Evolutionary conservation across 1,140 invertebrate genomes (phyloP), one percentile per base, ranked within the genome.

Genomic region (Philopotamus ludificatus): DNA sequence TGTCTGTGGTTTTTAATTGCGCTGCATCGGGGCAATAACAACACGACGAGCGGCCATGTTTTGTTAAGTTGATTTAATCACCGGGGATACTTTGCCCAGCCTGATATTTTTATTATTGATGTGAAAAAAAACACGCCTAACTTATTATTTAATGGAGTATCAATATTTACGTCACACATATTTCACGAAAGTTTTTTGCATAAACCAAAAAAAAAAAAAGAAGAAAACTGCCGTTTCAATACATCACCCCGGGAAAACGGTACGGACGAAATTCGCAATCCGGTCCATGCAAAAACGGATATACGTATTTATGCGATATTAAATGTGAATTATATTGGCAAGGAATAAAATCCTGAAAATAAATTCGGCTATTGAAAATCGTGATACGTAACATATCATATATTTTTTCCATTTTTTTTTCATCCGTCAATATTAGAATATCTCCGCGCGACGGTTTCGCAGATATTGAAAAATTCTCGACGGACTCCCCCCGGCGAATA

Each of bases 221-320:
- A n/a, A n/a, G n/a, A n/a, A n/a, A 39, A 8, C 7, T 16, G 4
- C 18, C 44, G 18, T 51, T 54, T 25, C 51, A 25, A 54, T 54
- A 54, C 51, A 25, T 23, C 23, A 54, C n/a, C n/a, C 51, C 20
- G 10, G 12, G 44, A 20, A 4, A 3, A 25, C 15, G 23, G 2
- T 10, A 21, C 9, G 28, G 51, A 8, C 21, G 51, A 25, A 23
- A 26, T 54, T 25, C 25, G 51, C n/a, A 23, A 54, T 54, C 23
- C n/a, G 51, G 10, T 18, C 21, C n/a, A n/a, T n/a, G n/a, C n/a
- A n/a, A n/a, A n/a, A n/a, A 25, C 21, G 28, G 28, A 54, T 54
- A 25, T 54, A 54, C 28, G 51, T 54, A 54, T 54, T 54, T 54
- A 54, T 54, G 51, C 51, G 51, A 54, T 54, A 54, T 54, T 54